Evolutionary conservation across 2,113 vertebrate species (phyloP).

Genomic region (Sylvilagus bachmani): DNA sequence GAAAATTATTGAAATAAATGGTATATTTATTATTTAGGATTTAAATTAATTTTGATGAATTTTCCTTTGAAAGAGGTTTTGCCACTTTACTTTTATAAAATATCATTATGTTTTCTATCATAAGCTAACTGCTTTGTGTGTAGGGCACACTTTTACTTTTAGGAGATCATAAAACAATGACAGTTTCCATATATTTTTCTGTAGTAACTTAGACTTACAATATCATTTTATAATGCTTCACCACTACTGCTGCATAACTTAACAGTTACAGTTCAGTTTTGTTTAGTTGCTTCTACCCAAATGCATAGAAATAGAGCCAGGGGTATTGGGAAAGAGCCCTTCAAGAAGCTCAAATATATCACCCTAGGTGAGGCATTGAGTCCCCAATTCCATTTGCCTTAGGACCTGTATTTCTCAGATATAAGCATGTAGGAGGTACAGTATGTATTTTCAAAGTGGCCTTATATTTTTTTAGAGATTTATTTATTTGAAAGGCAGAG

Average conservation of each 20-base stretch:
- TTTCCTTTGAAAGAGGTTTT: neutral
- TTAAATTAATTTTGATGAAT: neutral
- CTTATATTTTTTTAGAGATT: neutral
- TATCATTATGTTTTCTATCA: neutral
- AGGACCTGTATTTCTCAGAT: neutral
- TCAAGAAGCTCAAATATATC: neutral
- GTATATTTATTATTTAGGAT: neutral
- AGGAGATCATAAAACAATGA: neutral
- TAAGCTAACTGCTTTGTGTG: neutral
- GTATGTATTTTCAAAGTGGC: neutral
- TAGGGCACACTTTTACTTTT: neutral
- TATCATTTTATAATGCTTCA: neutral
- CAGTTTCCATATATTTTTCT: neutral
- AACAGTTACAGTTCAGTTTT: neutral
- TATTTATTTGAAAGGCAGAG: neutral
- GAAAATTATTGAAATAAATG: neutral
- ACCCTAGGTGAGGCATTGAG: neutral
- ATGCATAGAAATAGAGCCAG: neutral
- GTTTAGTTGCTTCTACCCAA: neutral
- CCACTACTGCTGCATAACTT: neutral
- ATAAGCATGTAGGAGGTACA: neutral
- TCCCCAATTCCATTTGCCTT: neutral
- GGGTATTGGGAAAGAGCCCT: neutral
- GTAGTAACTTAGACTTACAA: neutral
- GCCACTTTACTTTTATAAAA: neutral